These are phyloP conservation scores for Apamea epomidion DNA, from an alignment of 2,888 invertebrate genomes.

Conservation along the genomic window DNA sequence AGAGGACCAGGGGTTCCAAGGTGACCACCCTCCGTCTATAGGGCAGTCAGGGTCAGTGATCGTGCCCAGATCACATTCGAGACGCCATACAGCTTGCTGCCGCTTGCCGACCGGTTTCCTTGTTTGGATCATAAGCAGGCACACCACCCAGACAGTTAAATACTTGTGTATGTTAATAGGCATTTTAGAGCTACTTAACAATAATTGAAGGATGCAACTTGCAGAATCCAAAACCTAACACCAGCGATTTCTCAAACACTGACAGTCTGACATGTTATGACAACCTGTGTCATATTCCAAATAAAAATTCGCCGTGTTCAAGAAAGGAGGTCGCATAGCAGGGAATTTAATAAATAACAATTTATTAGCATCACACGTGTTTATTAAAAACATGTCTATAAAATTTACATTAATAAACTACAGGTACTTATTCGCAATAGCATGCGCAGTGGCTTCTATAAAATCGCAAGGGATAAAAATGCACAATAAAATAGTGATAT, in stretches of 20 bases:
- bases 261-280: constrained; percentile 18
- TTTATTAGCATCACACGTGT: constrained; percentile 11
- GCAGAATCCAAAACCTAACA: background rate
- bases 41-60: constrained; percentile 83
- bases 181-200: constrained; percentile 30
- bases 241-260: background rate
- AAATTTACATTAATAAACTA: constrained; percentile 11
- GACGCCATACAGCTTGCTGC: constrained; percentile 81
- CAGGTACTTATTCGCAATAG: constrained; percentile 14
- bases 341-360: constrained; percentile 13
- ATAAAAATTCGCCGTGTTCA: background rate
- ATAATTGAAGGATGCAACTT: background rate
- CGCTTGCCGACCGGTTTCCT: constrained; percentile 78
- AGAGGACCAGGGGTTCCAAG: constrained; percentile 86
- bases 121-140: constrained; percentile 59
- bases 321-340: constrained; percentile 21
- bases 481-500: constrained; percentile 1
- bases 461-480: constrained; percentile 21
- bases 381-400: constrained; percentile 34
- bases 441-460: background rate
- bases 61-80: constrained; percentile 85
- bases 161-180: constrained; percentile 45
- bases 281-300: constrained; percentile 28
- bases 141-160: constrained; percentile 49
- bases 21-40: constrained; percentile 87